Base-by-base conservation (phyloP, 2,888 invertebrate genomes). In the Stegana nigrithorax region DNA sequence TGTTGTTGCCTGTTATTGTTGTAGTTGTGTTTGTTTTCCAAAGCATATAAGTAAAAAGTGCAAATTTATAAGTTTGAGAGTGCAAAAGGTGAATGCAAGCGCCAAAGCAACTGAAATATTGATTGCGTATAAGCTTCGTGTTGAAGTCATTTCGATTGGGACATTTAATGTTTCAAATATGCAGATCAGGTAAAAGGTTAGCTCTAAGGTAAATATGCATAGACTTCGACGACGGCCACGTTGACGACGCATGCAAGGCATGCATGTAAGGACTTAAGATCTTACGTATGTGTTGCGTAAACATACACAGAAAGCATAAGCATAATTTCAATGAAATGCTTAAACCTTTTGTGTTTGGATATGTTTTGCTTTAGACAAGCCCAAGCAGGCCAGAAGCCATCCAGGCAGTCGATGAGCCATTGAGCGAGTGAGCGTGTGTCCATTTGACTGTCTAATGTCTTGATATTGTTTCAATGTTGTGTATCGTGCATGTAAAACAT, bases 181-280 rank as follows among this genome's bases (percentile, higher is more conserved):
- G 75, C 73, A 74, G 68, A 71, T 73, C 73, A 73, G 75, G 68
- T 71, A 72, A 63, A 50, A 67, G 67, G 67, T 64, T 67, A 59
- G 39, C 17, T 14, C n/a, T n/a, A n/a, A 17, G 14, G 17, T 39
- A 39, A 39, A 39, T 39, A 39, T 17, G 39, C 39, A 39, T 39
- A 17, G 39, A 39, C 17, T 39, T 39, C 60, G 67, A 62, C 72
- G n/a, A 64, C 61, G 62, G 59, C 53, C 71, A 71, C 73, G 73
- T 71, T 71, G 71, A 65, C 58, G 63, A 45, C 57, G 59, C 72
- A 72, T 65, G 55, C 65, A 66, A n/a, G n/a, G n/a, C n/a, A n/a
- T n/a, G n/a, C n/a, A n/a, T n/a, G n/a, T n/a, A n/a, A n/a, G 50
- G 50, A 50, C 26, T 50, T 50, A 50, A 50, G 26, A 50, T 50